Evolutionary conservation across 2,797 vertebrate species (phyloP).

Genomic region (Hippoglossus hippoglossus): DNA sequence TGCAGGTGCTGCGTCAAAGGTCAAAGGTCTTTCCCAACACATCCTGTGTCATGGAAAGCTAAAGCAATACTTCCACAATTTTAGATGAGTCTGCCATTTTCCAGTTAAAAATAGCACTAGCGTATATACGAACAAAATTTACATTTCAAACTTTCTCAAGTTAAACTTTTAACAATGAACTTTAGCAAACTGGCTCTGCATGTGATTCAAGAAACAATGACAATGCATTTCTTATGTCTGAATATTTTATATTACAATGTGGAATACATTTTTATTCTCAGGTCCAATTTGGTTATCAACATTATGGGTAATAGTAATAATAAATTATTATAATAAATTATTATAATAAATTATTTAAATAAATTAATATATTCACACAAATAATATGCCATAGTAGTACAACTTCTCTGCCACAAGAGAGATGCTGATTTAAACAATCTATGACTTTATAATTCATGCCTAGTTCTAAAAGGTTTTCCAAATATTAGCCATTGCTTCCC

Average conservation of each 20-base stretch:
- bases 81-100: constrained; percentile 26
- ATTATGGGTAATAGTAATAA: background rate
- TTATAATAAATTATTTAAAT: too few relatives aligned
- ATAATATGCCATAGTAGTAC: background rate
- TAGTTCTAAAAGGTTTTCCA: constrained; percentile 2
- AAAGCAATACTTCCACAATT: constrained; percentile 16
- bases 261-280: background rate
- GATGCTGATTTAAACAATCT: background rate
- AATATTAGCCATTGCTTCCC: constrained; percentile 1
- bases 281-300: background rate
- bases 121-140: background rate
- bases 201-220: background rate
- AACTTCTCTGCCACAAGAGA: background rate
- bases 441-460: background rate
- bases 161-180: constrained; percentile 13
- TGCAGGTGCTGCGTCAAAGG: constrained; percentile 52
- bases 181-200: constrained; percentile 9
- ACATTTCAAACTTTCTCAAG: constrained; percentile 12
- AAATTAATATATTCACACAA: background rate
- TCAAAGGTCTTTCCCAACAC: constrained; percentile 50
- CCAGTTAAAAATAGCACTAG: constrained; percentile 37
- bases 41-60: constrained; percentile 48
- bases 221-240: background rate
- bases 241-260: background rate
- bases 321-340: background rate